These are phyloP conservation scores for Mormyrus lacerda DNA, from an alignment of 2,113 vertebrate species.

Conservation along the genomic window DNA sequence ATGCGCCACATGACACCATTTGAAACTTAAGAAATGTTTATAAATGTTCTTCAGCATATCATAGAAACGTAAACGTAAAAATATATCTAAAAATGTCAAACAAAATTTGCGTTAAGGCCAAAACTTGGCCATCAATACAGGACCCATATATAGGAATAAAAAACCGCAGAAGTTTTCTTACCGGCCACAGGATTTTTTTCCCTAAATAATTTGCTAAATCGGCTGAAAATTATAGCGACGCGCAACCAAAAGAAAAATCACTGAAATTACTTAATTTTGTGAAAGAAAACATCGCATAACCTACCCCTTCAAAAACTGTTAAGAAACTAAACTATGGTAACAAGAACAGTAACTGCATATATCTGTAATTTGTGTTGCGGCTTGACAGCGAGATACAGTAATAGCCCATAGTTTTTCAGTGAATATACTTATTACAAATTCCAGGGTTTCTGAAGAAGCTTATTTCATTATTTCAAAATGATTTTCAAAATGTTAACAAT, in stretches of 20 bases:
- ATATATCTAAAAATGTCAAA: no score
- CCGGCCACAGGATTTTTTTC: neutral
- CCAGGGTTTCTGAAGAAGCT: neutral
- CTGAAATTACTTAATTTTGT: neutral
- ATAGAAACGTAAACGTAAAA: no score
- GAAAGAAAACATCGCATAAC: neutral
- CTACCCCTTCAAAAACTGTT: neutral
- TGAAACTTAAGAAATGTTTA: no score
- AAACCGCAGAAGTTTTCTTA: neutral
- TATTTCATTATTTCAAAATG: neutral
- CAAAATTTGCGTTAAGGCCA: no score
- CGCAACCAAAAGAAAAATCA: neutral
- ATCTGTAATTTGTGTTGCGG: neutral
- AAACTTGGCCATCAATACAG: neutral
- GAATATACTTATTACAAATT: neutral
- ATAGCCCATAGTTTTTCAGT: neutral
- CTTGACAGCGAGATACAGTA: neutral
- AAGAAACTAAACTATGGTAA: neutral
- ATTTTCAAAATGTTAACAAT: neutral
- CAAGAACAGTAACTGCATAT: neutral
- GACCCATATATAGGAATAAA: neutral
- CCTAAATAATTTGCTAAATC: neutral
- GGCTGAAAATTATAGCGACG: neutral
- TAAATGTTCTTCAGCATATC: no score
- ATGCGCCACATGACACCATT: no score